Base-by-base conservation (phyloP, 2,797 vertebrate species). In the Gila robusta region DNA sequence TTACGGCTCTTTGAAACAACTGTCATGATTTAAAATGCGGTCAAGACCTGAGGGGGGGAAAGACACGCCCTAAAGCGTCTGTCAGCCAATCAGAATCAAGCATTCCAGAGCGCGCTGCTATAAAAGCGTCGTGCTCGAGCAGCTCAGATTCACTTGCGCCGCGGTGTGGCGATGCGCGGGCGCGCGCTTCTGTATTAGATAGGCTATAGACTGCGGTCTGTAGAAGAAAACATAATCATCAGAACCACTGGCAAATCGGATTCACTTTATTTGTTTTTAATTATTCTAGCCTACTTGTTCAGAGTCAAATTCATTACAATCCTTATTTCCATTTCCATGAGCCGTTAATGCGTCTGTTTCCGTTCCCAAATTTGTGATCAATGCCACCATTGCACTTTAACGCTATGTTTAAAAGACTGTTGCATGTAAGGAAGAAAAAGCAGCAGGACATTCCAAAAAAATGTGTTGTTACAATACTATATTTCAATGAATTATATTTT, bases 201-300 rank as follows among this genome's bases (percentile, higher is more conserved):
- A 17, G 28, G 28, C 28, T 23, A 72, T 10, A 1, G 19, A 1
- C 67, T 12, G 26, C 39, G 26, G 39, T 6, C 72, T 49, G 39
- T 8, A 26, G 17, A 74, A 28, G 26, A n/a, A 28, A 44, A 73
- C 71, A 77, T 32, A 1, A 47, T 2, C 41, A 5, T 1, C 21
- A 79, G 3, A 28, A 64, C 8, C 37, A 16, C 54, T 78, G 76
- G 35, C 76, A 26, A 2, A 11, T 8, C 0, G 2, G 9, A 39
- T 2, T 39, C 52, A 41, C 37, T 41, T 2, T 14, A 16, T 59
- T 14, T 66, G 4, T 35, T 35, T 92, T 79, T 89, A 83, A 88
- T 73, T 6, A 64, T 64, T 16, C 47, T 49, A 49, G 47, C 9
- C n/a, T 21, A 4, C 23, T 23, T 9, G 2, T 16, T 14, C 2